Evolutionary conservation across 2,113 vertebrate species (phyloP).

Genomic region (Notarius quadriscutis): DNA sequence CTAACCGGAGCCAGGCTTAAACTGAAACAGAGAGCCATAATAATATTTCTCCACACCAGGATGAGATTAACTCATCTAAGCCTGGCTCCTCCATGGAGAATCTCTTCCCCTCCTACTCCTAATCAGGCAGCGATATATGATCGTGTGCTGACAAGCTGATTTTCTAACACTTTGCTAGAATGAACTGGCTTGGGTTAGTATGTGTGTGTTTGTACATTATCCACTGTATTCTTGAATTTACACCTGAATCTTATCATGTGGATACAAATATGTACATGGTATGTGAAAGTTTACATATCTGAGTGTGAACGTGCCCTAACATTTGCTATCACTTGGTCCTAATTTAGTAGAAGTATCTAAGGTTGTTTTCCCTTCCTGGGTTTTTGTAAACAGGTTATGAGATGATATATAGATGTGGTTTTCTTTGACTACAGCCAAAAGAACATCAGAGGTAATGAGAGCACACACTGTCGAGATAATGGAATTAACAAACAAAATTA

Average conservation of each 20-base stretch:
- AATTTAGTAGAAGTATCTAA: constrained; percentile 53
- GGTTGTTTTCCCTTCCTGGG: constrained; percentile 56
- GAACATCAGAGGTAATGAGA: constrained; percentile 57
- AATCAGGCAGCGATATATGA: constrained; percentile 34
- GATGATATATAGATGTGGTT: constrained; percentile 58
- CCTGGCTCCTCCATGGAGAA: constrained; percentile 40
- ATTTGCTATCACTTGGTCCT: constrained; percentile 50
- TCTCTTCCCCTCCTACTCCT: constrained; percentile 43
- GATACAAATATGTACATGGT: background rate
- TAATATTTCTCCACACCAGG: constrained; percentile 60
- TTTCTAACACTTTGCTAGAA: constrained; percentile 37
- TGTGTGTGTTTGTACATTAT: constrained; percentile 11
- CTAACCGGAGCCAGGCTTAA: constrained; percentile 54
- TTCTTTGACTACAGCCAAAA: constrained; percentile 60
- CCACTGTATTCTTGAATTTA: background rate
- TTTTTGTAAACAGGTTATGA: constrained; percentile 68
- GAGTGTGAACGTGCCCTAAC: background rate
- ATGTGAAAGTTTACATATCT: background rate
- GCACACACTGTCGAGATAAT: constrained; percentile 59
- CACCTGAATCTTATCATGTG: background rate
- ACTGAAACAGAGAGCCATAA: constrained; percentile 66
- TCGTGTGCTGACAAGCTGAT: constrained; percentile 46
- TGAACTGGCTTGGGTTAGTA: background rate
- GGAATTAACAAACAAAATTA: constrained; percentile 67
- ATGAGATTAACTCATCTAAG: constrained; percentile 60